Evolutionary conservation across 2,113 vertebrate genomes (phyloP).

Genomic region (Grantiella picta): DNA sequence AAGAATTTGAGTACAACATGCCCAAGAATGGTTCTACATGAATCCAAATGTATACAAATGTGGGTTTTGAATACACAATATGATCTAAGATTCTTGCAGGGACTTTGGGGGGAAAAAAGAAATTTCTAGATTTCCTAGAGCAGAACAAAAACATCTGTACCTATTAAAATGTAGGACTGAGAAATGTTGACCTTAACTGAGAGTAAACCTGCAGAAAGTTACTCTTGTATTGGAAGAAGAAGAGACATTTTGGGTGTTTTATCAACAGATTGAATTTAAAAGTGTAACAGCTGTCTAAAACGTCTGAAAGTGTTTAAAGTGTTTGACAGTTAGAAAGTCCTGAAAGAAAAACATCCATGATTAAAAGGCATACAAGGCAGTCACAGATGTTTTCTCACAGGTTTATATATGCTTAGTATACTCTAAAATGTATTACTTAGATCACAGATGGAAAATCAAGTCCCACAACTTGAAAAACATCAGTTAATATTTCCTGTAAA

Average conservation of each 20-base stretch:
- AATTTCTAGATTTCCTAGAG: neutral
- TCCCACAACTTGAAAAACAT: neutral
- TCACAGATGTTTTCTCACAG: neutral
- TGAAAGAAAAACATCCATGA: neutral
- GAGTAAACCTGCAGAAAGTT: neutral
- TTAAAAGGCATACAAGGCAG: neutral
- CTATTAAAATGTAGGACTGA: neutral
- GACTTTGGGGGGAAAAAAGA: rapidly evolving
- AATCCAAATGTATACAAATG: neutral
- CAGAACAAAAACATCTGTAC: neutral
- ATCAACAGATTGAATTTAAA: neutral
- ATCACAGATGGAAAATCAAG: neutral
- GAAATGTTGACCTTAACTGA: neutral
- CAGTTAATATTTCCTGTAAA: neutral
- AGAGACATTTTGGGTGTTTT: rapidly evolving
- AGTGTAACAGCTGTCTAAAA: neutral
- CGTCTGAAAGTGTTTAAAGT: neutral
- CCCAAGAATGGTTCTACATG: neutral
- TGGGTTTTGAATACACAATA: neutral
- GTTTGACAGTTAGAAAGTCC: neutral
- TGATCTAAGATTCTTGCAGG: neutral
- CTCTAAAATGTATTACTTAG: neutral
- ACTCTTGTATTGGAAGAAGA: neutral
- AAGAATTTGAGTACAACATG: neutral
- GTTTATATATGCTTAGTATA: neutral